Evolutionary conservation across 2,888 invertebrate genomes (phyloP).

Genomic region (Ecdyonurus torrentis): DNA sequence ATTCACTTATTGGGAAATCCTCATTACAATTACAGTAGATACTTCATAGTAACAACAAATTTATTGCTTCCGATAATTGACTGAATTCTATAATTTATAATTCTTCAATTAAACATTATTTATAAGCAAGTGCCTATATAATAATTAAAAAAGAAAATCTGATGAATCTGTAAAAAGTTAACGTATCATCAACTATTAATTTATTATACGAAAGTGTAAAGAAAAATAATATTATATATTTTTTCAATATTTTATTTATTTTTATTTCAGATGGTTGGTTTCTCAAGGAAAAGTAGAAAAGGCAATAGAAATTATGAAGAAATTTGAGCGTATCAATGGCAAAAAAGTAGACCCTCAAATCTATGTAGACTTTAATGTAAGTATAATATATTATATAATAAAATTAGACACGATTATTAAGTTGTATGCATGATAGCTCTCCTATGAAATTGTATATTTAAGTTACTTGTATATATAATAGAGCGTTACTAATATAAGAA

Average conservation of each 20-base stretch:
- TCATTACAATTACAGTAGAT: no score
- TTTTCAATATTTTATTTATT: no score
- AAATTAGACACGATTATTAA: neutral
- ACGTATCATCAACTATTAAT: no score
- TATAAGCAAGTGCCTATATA: no score
- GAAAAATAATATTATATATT: no score
- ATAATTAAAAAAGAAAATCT: no score
- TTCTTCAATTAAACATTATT: neutral
- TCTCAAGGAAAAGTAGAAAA: constrained; percentile 70
- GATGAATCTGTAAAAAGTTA: no score
- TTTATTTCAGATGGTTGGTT: constrained; percentile 54
- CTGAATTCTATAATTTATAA: neutral
- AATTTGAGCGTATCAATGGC: constrained; percentile 63
- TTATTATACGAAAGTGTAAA: no score
- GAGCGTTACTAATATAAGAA: no score
- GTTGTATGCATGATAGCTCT: no score
- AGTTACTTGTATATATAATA: no score
- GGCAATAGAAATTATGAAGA: constrained; percentile 58
- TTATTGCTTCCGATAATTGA: neutral
- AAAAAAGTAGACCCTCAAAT: constrained; percentile 55
- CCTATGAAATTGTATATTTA: neutral
- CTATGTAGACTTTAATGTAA: constrained; percentile 55
- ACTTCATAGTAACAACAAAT: neutral
- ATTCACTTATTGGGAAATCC: no score
- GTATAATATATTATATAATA: constrained; percentile 18